A percentile compares a stretch with the other conserved stretches of the same genome.
phyloP scores from a whole-genome alignment of 2,113 vertebrate genomes.

The Gadus chalcogrammus region DNA sequence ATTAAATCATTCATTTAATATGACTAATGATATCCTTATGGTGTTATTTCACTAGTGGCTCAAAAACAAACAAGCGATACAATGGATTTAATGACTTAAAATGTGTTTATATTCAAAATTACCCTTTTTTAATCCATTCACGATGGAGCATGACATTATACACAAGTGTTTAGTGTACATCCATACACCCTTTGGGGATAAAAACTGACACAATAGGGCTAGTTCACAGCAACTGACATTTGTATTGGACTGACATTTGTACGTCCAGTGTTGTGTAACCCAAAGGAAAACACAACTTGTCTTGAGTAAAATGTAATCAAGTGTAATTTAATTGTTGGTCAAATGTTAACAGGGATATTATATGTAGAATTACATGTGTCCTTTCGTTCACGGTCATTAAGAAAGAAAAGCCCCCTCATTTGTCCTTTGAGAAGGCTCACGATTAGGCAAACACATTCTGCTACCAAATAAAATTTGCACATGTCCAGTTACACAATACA shows the following conservation, averaged over 20 bases:
- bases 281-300: conserved; percentile 9
- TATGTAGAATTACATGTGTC: conserved; percentile 9
- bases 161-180: conserved; percentile 16
- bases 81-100: conserved; percentile 34
- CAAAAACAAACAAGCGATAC: conserved; percentile 28
- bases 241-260: conserved; percentile 30
- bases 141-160: conserved; percentile 29
- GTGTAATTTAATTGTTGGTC: conserved; percentile 19
- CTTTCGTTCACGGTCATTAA: conserved; percentile 7
- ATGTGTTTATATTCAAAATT: conserved; percentile 45
- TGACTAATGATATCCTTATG: conserved; percentile 45
- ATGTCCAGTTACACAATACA: conserved; percentile 5
- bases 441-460: conserved; percentile 21
- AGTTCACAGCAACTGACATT: conserved; percentile 48
- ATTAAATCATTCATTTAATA: conserved; percentile 48
- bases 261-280: conserved; percentile 10
- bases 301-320: conserved; percentile 42
- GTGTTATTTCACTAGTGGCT: conserved; percentile 24
- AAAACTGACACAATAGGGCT: conserved; percentile 35
- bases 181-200: conserved; percentile 54
- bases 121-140: conserved; percentile 51
- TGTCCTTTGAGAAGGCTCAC: neutral
- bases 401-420: conserved; percentile 11
- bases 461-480: conserved; percentile 27
- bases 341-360: conserved; percentile 19